Evolutionary conservation across 2,888 invertebrate species (phyloP).

Genomic region (Quadroppia sp.): DNA sequence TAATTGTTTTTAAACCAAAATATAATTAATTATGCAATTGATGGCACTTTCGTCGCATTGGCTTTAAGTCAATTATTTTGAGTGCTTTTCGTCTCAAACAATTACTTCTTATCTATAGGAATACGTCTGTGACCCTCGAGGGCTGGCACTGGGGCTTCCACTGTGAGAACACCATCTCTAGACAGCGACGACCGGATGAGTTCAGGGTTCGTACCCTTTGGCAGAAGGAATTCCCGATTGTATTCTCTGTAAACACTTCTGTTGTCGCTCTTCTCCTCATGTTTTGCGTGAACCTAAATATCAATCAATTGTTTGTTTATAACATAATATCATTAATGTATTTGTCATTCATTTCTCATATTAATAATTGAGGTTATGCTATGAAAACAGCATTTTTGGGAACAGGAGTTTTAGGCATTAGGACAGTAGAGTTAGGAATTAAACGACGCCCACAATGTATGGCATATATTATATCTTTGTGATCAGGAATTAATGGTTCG

Average conservation of each 20-base stretch:
- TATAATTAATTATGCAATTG: no score
- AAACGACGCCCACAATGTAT: not conserved
- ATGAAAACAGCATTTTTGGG: not conserved
- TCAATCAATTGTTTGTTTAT: no score
- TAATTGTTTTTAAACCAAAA: no score
- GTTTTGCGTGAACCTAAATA: conserved; percentile 89
- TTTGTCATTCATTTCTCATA: not conserved
- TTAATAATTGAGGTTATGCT: not conserved
- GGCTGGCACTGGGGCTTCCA: conserved; percentile 91
- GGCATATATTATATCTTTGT: not conserved
- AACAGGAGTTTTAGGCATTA: not conserved
- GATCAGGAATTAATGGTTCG: not conserved
- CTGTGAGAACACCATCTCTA: conserved; percentile 92
- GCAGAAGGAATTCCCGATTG: conserved; percentile 93
- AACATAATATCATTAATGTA: not conserved
- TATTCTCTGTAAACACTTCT: conserved; percentile 97
- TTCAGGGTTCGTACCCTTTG: conserved; percentile 94
- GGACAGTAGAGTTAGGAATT: not conserved
- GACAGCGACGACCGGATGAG: conserved; percentile 91
- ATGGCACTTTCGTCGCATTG: not conserved
- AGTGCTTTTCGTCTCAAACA: not conserved
- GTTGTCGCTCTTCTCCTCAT: conserved; percentile 94
- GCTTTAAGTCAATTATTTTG: not conserved
- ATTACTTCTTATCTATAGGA: conserved; percentile 59
- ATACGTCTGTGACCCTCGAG: conserved; percentile 74